Conservation (phyloP, 35 echinoderm and acorn worm genomes). For the Diadema setosum region DNA sequence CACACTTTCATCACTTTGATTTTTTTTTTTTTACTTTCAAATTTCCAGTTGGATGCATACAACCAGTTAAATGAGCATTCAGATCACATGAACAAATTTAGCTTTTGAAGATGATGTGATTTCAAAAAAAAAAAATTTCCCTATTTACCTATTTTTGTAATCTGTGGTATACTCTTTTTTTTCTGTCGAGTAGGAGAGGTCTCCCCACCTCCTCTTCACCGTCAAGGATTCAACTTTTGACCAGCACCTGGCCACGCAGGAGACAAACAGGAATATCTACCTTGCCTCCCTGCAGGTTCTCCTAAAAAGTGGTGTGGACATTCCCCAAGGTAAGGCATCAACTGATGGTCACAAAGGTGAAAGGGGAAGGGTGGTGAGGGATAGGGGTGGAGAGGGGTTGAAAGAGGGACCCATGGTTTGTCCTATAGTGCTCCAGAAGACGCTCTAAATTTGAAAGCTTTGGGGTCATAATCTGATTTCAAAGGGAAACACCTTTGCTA, state of each 20-base stretch:
- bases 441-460: no score
- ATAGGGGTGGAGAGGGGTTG: background rate
- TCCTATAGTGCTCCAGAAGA: no score
- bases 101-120: background rate
- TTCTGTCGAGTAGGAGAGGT: background rate
- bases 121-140: background rate
- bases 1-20: no score
- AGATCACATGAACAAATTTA: background rate
- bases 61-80: background rate
- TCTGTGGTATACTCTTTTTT: background rate
- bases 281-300: slow-evolving; percentile 50
- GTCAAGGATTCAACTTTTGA: slow-evolving; percentile 11
- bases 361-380: background rate
- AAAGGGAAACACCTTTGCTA: background rate
- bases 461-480: no score
- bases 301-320: slow-evolving; percentile 28
- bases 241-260: slow-evolving; percentile 44
- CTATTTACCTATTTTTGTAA: background rate
- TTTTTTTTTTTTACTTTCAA: background rate
- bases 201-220: slow-evolving; percentile 13
- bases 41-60: background rate
- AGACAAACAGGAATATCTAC: slow-evolving; percentile 37
- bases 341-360: background rate
- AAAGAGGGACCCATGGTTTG: no score
- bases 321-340: slow-evolving; percentile 42